Evolutionary conservation across 2,888 invertebrate genomes (phyloP).

Genomic region (Ormyrus nitidulus): DNA sequence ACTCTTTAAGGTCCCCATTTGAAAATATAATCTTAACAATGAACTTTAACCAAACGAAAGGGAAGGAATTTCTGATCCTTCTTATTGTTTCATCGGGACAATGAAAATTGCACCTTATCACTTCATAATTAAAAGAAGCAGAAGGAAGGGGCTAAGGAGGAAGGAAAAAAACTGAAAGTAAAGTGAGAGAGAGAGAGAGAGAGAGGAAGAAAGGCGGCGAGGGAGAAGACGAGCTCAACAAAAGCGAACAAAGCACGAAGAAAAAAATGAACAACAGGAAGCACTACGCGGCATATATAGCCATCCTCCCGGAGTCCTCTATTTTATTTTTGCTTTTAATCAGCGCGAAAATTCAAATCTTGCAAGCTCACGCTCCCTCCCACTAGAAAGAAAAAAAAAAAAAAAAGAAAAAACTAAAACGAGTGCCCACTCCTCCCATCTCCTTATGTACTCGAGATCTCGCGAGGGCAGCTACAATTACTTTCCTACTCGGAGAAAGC

Average conservation of each 20-base stretch:
- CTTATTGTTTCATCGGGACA: constrained; percentile 43
- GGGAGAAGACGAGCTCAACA: constrained; percentile 16
- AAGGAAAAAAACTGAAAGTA: background rate
- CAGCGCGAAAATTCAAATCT: constrained; percentile 46
- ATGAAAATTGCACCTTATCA: constrained; percentile 50
- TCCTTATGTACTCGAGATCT: constrained; percentile 23
- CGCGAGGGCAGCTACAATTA: constrained; percentile 32
- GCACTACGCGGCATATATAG: background rate
- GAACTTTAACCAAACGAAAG: constrained; percentile 18
- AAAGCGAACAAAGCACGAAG: constrained; percentile 21
- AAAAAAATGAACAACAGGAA: constrained; percentile 31
- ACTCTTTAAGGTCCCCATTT: too few relatives aligned
- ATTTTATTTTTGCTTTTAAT: constrained; percentile 39
- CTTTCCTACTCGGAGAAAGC: constrained; percentile 26
- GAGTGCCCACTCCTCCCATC: too few relatives aligned
- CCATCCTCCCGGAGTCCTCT: too few relatives aligned
- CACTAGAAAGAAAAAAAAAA: too few relatives aligned
- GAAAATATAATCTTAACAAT: background rate
- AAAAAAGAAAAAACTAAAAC: background rate
- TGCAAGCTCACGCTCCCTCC: background rate
- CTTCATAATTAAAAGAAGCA: constrained; percentile 49
- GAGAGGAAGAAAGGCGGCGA: background rate
- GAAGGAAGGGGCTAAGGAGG: background rate
- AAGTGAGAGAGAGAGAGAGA: background rate
- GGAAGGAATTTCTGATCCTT: background rate